These are phyloP conservation scores for Doris montereyensis DNA, from an alignment of 2,888 invertebrate genomes.

Conservation along the genomic window DNA sequence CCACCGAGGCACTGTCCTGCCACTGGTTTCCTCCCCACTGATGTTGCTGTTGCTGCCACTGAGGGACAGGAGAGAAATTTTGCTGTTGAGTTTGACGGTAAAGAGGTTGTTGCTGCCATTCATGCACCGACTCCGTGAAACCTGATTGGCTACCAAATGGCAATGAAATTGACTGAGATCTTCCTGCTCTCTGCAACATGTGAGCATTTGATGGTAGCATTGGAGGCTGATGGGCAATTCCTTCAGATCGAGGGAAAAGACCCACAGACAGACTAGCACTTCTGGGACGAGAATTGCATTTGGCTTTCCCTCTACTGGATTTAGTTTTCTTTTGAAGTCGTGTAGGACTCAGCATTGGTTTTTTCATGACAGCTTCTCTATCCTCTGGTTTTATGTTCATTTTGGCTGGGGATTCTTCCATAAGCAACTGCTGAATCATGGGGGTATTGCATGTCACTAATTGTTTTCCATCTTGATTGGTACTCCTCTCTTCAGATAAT, in stretches of 20 bases:
- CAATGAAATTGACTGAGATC: constrained; percentile 9
- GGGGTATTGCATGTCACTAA: constrained; percentile 28
- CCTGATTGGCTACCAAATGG: constrained; percentile 18
- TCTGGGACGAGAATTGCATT: constrained; percentile 7
- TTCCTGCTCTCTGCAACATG: neutral
- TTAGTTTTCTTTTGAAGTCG: too few species aligned
- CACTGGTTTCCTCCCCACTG: constrained; percentile 1
- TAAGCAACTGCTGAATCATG: constrained; percentile 40
- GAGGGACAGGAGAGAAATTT: neutral
- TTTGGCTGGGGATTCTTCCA: constrained; percentile 34
- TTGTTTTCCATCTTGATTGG: too few species aligned
- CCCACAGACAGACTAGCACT: too few species aligned
- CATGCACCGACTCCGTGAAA: neutral
- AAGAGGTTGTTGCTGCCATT: neutral
- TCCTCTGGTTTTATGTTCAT: constrained; percentile 37
- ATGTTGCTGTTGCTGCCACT: constrained; percentile 26
- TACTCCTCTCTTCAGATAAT: too few species aligned
- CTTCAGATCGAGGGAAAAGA: too few species aligned
- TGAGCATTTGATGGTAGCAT: constrained; percentile 11
- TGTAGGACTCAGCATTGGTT: constrained; percentile 18
- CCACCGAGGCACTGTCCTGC: neutral
- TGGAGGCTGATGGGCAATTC: too few species aligned
- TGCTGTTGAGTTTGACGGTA: constrained; percentile 11
- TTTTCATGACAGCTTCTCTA: constrained; percentile 33
- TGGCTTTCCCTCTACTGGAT: too few species aligned